Evolutionary conservation across 2,113 vertebrate species (phyloP).

Genomic region (Myodes glareolus): DNA sequence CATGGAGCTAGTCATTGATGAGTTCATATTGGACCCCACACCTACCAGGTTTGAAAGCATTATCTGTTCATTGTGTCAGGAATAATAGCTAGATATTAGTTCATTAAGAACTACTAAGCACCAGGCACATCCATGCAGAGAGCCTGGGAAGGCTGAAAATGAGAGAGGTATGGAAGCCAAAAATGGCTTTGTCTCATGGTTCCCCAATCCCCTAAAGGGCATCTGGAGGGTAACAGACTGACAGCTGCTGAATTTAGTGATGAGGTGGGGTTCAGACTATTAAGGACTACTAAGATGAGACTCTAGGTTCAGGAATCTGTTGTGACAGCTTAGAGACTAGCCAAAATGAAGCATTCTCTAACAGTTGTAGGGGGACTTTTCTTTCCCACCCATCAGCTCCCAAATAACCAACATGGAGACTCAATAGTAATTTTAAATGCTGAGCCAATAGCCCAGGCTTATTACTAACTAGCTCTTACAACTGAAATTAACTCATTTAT

Average conservation of each 20-base stretch:
- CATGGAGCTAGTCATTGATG: slow-evolving; percentile 11
- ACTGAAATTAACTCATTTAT: no score
- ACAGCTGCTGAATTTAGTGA: background rate
- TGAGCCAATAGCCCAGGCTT: no score
- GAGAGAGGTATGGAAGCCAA: background rate
- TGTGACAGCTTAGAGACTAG: background rate
- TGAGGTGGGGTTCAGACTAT: background rate
- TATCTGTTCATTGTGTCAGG: background rate
- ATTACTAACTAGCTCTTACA: no score
- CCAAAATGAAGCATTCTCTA: background rate
- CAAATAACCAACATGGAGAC: no score
- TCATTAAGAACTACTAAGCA: background rate
- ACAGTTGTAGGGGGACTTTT: no score
- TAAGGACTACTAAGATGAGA: background rate
- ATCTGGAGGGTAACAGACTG: background rate
- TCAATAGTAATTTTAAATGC: no score
- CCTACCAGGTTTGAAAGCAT: slow-evolving; percentile 53
- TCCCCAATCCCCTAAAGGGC: background rate
- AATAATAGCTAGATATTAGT: background rate
- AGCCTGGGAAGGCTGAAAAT: background rate
- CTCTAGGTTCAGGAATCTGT: background rate
- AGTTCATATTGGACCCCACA: background rate
- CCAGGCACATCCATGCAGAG: background rate
- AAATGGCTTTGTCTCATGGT: background rate
- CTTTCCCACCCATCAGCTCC: no score